A percentile compares a stretch with the other conserved stretches of the same genome.
phyloP scores from a whole-genome alignment of 2,888 invertebrate genomes.

The Eilema sororculum region DNA sequence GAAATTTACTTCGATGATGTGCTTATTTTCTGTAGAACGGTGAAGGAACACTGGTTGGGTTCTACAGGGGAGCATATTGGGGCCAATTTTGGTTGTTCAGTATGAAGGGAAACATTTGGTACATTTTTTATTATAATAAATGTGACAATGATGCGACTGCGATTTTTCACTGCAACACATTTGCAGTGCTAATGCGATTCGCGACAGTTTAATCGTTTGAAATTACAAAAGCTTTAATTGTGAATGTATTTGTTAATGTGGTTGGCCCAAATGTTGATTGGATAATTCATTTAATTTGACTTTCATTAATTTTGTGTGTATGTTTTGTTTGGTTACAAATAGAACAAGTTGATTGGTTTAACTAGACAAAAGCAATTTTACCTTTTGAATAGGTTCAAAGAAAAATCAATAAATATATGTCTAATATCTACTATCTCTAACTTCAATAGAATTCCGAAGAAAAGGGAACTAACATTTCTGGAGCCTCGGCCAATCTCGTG shows the following conservation, averaged over 20 bases:
- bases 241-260: slow-evolving; percentile 54
- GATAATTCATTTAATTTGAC: slow-evolving; percentile 50
- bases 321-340: slow-evolving; percentile 27
- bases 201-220: slow-evolving; percentile 65
- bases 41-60: slow-evolving; percentile 27
- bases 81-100: slow-evolving; percentile 34
- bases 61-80: slow-evolving; percentile 28
- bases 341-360: slow-evolving; percentile 10
- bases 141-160: slow-evolving; percentile 65
- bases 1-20: slow-evolving; percentile 36
- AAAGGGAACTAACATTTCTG: background rate
- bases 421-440: background rate
- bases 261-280: slow-evolving; percentile 48
- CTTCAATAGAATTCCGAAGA: background rate
- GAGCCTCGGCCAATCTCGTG: background rate
- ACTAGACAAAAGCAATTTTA: background rate
- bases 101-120: slow-evolving; percentile 36
- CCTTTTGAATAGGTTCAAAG: background rate
- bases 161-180: slow-evolving; percentile 68
- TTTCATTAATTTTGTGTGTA: slow-evolving; percentile 34
- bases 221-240: slow-evolving; percentile 54
- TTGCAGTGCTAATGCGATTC: slow-evolving; percentile 69
- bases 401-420: background rate
- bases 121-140: slow-evolving; percentile 46
- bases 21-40: slow-evolving; percentile 17